Percentiles rank a stretch among this genome's conserved stretches.
Conservation (phyloP, 2,113 vertebrate species). For the Python bivittatus region DNA sequence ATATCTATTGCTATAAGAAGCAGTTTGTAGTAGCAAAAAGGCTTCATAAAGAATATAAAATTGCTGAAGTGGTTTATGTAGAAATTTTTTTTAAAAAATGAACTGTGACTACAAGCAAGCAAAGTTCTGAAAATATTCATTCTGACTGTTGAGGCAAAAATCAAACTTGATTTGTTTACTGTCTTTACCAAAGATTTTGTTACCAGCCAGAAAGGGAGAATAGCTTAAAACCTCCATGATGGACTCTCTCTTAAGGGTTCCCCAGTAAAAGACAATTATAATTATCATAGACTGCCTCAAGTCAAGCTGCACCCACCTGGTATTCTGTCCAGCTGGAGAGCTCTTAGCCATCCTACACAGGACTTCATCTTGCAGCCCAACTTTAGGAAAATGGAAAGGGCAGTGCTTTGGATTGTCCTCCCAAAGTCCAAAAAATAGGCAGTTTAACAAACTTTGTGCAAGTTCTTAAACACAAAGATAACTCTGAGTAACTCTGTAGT, state of each 20-base stretch:
- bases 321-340: too few species aligned
- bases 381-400: too few species aligned
- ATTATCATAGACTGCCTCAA: neutral
- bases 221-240: neutral
- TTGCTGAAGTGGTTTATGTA: neutral
- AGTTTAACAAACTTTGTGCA: neutral
- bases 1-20: neutral
- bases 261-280: neutral
- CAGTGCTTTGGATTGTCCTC: neutral
- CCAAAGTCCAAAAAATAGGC: neutral
- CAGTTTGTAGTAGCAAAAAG: neutral
- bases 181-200: neutral
- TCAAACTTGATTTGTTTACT: neutral
- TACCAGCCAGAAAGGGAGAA: neutral
- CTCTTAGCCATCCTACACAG: too few species aligned
- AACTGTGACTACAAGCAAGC: neutral
- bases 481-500: neutral
- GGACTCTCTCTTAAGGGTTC: neutral
- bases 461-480: neutral
- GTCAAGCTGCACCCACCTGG: too few species aligned
- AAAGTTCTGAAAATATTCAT: neutral
- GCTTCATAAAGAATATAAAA: neutral
- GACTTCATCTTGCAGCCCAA: too few species aligned
- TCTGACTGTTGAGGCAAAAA: neutral
- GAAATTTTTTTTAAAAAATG: slow-evolving; percentile 22